Conservation (phyloP, 2,113 vertebrate species). For the Pyxicephalus adspersus region DNA sequence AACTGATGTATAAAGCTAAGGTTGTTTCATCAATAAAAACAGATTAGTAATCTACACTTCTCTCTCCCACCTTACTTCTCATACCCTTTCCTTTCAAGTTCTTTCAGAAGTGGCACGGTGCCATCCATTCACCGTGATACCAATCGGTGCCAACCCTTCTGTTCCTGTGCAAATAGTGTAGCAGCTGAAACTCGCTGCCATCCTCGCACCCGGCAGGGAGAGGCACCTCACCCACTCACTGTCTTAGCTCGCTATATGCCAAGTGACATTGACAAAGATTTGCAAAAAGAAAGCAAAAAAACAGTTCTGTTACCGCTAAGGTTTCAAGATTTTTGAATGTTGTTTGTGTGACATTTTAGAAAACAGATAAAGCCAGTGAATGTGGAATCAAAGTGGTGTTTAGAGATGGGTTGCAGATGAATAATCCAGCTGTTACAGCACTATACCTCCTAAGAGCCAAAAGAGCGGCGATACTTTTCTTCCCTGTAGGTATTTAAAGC, state of each 20-base stretch:
- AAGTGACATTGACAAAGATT: constrained; percentile 12
- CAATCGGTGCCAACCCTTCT: constrained; percentile 34
- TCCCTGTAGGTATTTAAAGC: no score
- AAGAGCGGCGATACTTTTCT: no score
- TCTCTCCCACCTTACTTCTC: neutral
- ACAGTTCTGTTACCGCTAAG: neutral
- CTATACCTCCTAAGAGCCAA: no score
- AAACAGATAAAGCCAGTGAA: no score
- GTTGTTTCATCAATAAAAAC: neutral
- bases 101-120: constrained; percentile 9
- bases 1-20: neutral
- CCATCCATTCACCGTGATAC: constrained; percentile 5
- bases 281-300: neutral
- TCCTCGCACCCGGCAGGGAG: constrained; percentile 1
- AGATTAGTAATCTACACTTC: neutral
- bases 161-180: constrained; percentile 42
- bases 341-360: no score
- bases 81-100: neutral
- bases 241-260: neutral
- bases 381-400: no score
- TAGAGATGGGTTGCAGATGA: no score
- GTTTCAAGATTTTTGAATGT: neutral
- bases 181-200: constrained; percentile 6
- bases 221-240: constrained; percentile 17
- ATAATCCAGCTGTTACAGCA: no score